Evolutionary conservation across 2,113 vertebrate species (phyloP).

Genomic region (Chlorodrepanis virens): DNA sequence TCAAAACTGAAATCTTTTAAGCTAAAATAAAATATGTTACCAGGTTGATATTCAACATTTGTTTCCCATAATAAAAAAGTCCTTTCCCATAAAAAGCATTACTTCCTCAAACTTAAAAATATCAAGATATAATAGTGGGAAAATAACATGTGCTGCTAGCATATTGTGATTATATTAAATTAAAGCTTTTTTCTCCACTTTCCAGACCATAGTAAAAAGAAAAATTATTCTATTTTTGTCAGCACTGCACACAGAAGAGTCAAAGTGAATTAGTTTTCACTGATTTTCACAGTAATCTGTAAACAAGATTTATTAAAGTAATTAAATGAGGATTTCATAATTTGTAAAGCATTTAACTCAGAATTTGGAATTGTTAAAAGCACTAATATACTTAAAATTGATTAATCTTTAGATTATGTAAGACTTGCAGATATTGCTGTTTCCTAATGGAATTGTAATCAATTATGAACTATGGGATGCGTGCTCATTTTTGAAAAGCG

Average conservation of each 20-base stretch:
- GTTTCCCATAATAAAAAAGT: background rate
- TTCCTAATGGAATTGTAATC: constrained; percentile 62
- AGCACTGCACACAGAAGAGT: constrained; percentile 56
- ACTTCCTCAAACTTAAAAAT: constrained; percentile 41
- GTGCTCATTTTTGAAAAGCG: background rate
- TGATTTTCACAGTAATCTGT: constrained; percentile 71
- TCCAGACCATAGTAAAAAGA: constrained; percentile 48
- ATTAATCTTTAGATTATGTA: constrained; percentile 55
- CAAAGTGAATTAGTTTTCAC: constrained; percentile 68
- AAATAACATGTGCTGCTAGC: constrained; percentile 35
- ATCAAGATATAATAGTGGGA: constrained; percentile 12
- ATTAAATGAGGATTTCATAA: constrained; percentile 74
- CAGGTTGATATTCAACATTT: background rate
- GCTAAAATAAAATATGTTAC: background rate
- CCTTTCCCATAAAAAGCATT: background rate
- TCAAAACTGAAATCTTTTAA: background rate
- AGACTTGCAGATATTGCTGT: constrained; percentile 12
- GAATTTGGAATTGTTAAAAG: constrained; percentile 69
- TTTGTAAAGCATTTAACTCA: constrained; percentile 69
- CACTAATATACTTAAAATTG: constrained; percentile 68
- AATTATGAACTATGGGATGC: background rate
- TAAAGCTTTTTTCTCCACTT: constrained; percentile 38
- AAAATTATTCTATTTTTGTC: constrained; percentile 64
- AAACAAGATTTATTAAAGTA: constrained; percentile 78
- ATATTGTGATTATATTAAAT: constrained; percentile 57